Base-by-base conservation (phyloP, 2,113 vertebrate genomes). In the Rhegmatorhina hoffmannsi region DNA sequence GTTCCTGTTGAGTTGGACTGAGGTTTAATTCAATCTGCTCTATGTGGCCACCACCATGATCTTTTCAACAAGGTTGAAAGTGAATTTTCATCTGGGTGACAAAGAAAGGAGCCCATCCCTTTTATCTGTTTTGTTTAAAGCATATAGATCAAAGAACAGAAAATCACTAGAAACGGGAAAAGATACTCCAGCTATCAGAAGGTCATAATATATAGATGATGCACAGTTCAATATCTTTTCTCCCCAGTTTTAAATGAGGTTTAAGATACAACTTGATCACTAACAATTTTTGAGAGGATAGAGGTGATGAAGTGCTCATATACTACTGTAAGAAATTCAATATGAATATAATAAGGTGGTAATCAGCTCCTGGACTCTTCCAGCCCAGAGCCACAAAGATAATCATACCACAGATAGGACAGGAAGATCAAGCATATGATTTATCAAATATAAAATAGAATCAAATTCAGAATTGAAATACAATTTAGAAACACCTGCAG, bases 21-120 rank as follows among this genome's bases (percentile, higher is more conserved):
- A 1, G 25, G 18, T 52, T 73, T n/a, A 70, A 77, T 55, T 87
- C 43, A 83, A 50, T 17, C 34, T 0, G 0, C 20, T 59, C 0
- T 31, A 53, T 53, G 59, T 73, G 83, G 31, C 46, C 38, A 75
- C 43, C 28, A 79, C 11, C 12, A 40, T 25, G 69, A 73, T 34
- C 23, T 69, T 89, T 89, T 69, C 73, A 76, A 60, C 6, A 47
- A 90, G 33, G 38, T 3, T 69, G 53, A 78, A 92, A 1, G 3
- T 20, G 6, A 67, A 84, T 70, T 79, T 83, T 91, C 15, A 18
- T 68, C 58, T 58, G 14, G 28, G 11, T 68, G 67, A 78, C 33
- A 63, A 87, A 91, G 52, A 60, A 84, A 64, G 25, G 4, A 33
- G 25, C 4, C 33, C 17, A 18, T 33, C 2, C 1, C 20, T 75